A percentile compares a stretch with the other conserved stretches of the same genome.
phyloP scores from a whole-genome alignment of 2,113 vertebrate species.

The Otocyon megalotis region DNA sequence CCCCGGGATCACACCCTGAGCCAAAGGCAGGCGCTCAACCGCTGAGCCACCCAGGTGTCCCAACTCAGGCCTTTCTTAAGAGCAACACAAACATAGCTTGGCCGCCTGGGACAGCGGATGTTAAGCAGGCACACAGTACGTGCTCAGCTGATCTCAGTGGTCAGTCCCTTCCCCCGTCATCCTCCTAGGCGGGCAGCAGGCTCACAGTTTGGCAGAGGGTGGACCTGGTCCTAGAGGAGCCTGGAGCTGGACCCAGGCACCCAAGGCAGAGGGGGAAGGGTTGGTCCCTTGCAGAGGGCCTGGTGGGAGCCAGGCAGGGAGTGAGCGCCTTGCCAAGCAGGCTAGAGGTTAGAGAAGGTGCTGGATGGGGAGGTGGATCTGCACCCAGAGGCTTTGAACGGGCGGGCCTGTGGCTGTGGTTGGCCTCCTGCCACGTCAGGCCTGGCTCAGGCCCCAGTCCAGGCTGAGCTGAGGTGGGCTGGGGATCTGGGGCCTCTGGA shows the following conservation, averaged over 20 bases:
- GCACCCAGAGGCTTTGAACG: too few species aligned
- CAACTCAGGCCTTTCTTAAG: fast-evolving
- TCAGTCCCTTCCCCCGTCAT: fast-evolving
- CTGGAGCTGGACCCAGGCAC: background rate
- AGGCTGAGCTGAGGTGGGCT: background rate
- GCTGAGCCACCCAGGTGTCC: background rate
- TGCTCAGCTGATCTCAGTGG: background rate
- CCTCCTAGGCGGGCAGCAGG: background rate
- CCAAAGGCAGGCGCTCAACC: too few species aligned
- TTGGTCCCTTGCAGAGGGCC: too few species aligned
- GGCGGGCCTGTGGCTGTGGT: background rate
- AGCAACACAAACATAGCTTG: background rate
- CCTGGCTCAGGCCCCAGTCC: background rate
- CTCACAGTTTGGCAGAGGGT: background rate
- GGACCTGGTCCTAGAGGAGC: background rate
- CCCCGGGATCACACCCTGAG: too few species aligned
- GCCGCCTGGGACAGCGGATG: background rate
- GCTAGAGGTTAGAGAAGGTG: background rate
- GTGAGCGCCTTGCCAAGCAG: background rate
- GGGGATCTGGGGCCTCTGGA: background rate
- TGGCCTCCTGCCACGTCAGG: background rate
- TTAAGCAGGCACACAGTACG: too few species aligned
- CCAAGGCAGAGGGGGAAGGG: background rate
- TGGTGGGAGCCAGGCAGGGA: background rate
- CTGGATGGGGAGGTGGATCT: fast-evolving